These are phyloP conservation scores for Apogon hyalosoma DNA, from an alignment of 2,797 vertebrate species.

Conservation along the genomic window DNA sequence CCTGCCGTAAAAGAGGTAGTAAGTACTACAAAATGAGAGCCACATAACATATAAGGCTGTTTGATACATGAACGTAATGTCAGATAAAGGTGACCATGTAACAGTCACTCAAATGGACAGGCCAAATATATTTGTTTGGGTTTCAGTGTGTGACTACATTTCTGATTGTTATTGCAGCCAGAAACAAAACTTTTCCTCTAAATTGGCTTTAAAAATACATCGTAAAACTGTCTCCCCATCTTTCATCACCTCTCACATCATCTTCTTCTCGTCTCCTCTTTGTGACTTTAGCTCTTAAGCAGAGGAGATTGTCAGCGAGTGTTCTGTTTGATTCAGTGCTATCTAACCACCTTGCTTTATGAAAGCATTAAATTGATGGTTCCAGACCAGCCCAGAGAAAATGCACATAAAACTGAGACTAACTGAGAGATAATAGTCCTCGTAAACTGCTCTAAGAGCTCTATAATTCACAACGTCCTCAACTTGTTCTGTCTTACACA, in stretches of 20 bases:
- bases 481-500: constrained; percentile 71
- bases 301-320: constrained; percentile 74
- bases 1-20: constrained; percentile 60
- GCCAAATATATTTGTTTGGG: constrained; percentile 69
- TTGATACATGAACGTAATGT: constrained; percentile 51
- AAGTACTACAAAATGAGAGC: constrained; percentile 37
- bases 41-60: constrained; percentile 47
- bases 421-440: constrained; percentile 95
- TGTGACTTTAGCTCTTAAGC: constrained; percentile 80
- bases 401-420: constrained; percentile 97
- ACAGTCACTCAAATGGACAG: constrained; percentile 45
- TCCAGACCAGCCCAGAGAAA: constrained; percentile 96
- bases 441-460: constrained; percentile 89
- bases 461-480: constrained; percentile 79
- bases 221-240: constrained; percentile 73
- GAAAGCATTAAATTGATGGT: constrained; percentile 95
- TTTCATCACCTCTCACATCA: constrained; percentile 57
- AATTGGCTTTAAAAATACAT: constrained; percentile 78
- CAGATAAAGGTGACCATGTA: constrained; percentile 48
- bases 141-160: constrained; percentile 53
- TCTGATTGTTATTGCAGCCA: constrained; percentile 69
- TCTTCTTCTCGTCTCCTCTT: constrained; percentile 62
- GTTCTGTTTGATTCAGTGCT: constrained; percentile 82
- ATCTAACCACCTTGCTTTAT: constrained; percentile 87
- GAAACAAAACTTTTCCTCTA: constrained; percentile 77